Evolutionary conservation across 37 sponge, comb jelly and placozoan species (phyloP), one percentile per base, ranked within the genome.

Genomic region (Crambe crambe): DNA sequence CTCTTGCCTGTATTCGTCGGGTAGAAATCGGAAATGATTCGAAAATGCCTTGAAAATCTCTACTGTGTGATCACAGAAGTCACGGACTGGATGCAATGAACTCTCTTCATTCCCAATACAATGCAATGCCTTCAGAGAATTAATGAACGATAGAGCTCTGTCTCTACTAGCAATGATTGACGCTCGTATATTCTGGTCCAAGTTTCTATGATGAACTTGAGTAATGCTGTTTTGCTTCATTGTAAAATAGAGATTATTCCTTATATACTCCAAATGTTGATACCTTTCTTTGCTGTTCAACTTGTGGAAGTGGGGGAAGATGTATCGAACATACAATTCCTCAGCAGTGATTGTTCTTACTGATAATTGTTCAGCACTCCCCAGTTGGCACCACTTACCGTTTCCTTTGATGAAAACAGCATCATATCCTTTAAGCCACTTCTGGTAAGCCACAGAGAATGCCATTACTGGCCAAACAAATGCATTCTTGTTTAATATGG

Each of bases 21-120:
- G 67, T 10, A 81, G 76, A 69, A 81, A 80, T 40, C 29, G 17
- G 36, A 76, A 81, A 26, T 43, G 44, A 1, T 81, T 32, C 18
- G 39, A 30, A 68, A 76, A 87, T n/a, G 58, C 37, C 21, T 29
- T 31, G 38, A 87, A 87, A 27, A 87, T 75, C 1, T 9, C 2
- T 12, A 38, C 0, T 42, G 25, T 41, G 32, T 80, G 72, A 54
- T 76, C 77, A 58, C 68, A 74, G 36, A 81, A 80, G 0, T 68
- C 56, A 59, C 44, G 12, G 8, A 76, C 60, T 36, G 71, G 63
- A 1, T 37, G 61, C 8, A 86, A 66, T 20, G 36, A 32, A 21
- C 58, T 21, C 42, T 76, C 56, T 56, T 58, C 84, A 29, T 30
- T 35, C 5, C 84, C 77, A 29, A 83, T 57, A 42, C 84, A 83